Base-by-base conservation (phyloP, 2,797 vertebrate genomes). In the Notolepis coatsorum region DNA sequence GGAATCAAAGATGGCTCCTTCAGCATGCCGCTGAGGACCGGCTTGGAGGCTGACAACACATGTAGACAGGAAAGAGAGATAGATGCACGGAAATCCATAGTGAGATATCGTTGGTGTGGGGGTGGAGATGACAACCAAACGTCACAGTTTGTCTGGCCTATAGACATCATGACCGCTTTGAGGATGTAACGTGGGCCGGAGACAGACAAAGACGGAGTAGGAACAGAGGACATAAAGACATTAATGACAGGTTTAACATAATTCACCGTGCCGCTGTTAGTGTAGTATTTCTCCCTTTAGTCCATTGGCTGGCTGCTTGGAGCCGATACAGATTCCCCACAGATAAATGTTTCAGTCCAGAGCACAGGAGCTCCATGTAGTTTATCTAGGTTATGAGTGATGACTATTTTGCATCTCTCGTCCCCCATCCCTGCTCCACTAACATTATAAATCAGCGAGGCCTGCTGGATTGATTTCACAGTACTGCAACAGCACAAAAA, bases 1-100 rank as follows among this genome's bases (percentile, higher is more conserved):
- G 96, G 93, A 88, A 99, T 98, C 86, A 95, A 91, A 52, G 95
- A 94, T 47, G 98, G 96, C 85, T 99, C 96, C 78, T 96, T 95
- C 1, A 99, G 91, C 97, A 99, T 96, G 89, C 92, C 93, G 88
- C 91, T 99, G 84, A 98, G 88, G 67, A 95, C 80, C 28, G 91
- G 89, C 92, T 98, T 99, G 75, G 95, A 93, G 35, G 94, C 96
- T 96, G 84, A 71, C 65, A 82, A 75, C 31, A 61, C 21, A 65
- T 30, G 67, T 30, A 63, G 43, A 45, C 7, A 59, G 6, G 5
- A 54, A 2, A 41, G 6, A 63, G 9, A 50, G 17, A 31, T 0
- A 28, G 6, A 60, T 37, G 65, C 2, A 76, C 20, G 52, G 1
- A 20, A 59, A 56, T 23, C 37, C 7, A 21, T 18, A 55, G 27